Base-by-base conservation (phyloP, 2,888 invertebrate species). In the Conus canariensis region DNA sequence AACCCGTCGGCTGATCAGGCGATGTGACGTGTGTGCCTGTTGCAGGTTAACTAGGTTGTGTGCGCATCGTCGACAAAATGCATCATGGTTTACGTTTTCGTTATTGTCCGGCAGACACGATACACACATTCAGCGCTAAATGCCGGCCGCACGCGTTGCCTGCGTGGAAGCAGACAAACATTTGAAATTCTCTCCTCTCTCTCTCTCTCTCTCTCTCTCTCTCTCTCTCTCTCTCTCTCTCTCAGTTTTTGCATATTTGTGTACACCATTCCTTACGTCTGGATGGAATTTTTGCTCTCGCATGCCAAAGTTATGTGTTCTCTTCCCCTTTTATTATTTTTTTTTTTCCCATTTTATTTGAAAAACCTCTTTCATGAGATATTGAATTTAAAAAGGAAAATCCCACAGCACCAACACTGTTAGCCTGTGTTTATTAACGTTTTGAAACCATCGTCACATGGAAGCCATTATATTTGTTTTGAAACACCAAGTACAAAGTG, bases 281-380 rank as follows among this genome's bases (percentile, higher is more conserved):
- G 56, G 82, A 25, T 83, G 82, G 82, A 19, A 22, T 83, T 83
- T 22, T 83, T 86, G 58, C 82, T 83, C 19, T 83, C 56, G 58
- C 82, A 83, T 83, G 82, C 82, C 82, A 83, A 58, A 83, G 82
- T 80, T 74, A 30, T 80, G 77, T 83, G 56, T 83, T 58, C 16
- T 83, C 22, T 83, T 58, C 19, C 12, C 56, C 19, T 2, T 83
- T 82, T 45, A n/a, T 56, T 82, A 8, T 58, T 83, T 16, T 83
- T 60, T 85, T 6, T 85, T 60, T 14, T 60, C 45, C 30, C 45
- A 45, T 45, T 59, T 85, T 85, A 7, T 60, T 25, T 25, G 12
- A 14, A n/a, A 60, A 3, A 58, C 9, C 58, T 56, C 16, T 82
- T 19, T 58, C 9, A 83, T 58, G 22, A 83, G 82, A 56, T 83